Conservation (phyloP, 2,113 vertebrate species). For the Aegithalos caudatus region DNA sequence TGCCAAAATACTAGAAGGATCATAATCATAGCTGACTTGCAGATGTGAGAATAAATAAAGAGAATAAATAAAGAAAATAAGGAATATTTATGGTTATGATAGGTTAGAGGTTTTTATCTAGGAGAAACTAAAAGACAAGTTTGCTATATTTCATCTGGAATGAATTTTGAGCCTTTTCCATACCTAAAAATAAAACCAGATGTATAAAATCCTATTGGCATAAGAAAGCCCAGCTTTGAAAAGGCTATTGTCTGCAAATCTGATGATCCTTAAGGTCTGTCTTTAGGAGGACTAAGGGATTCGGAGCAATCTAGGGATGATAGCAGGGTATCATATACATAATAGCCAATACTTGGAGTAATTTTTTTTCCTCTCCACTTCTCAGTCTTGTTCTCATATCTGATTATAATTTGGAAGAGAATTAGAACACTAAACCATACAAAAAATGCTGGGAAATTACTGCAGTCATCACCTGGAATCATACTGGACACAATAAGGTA, state of each 20-base stretch:
- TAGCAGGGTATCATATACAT: not conserved
- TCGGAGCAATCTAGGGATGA: not conserved
- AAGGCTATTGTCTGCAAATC: not conserved
- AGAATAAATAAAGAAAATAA: not conserved
- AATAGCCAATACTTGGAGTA: not conserved
- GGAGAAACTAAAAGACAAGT: not conserved
- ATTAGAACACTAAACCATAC: not conserved
- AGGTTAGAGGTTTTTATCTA: not conserved
- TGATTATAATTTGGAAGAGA: not conserved
- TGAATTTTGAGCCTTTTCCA: conserved; percentile 8
- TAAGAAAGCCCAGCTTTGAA: not conserved
- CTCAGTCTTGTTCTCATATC: not conserved
- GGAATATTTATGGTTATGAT: not conserved
- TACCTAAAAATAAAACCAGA: conserved; percentile 39
- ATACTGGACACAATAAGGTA: not conserved
- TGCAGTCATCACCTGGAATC: not conserved
- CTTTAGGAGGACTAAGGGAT: not conserved
- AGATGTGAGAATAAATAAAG: not conserved
- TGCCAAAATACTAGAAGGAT: not conserved
- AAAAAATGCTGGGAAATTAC: not conserved
- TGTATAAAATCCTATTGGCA: not conserved
- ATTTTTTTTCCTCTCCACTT: not conserved
- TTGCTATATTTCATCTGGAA: conserved; percentile 24
- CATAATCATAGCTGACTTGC: not conserved
- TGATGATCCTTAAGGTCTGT: not conserved